A percentile compares a stretch with the other conserved stretches of the same genome.
Evolutionary conservation across 2,113 vertebrate genomes (phyloP).

Genomic region (Xenopus tropicalis): DNA sequence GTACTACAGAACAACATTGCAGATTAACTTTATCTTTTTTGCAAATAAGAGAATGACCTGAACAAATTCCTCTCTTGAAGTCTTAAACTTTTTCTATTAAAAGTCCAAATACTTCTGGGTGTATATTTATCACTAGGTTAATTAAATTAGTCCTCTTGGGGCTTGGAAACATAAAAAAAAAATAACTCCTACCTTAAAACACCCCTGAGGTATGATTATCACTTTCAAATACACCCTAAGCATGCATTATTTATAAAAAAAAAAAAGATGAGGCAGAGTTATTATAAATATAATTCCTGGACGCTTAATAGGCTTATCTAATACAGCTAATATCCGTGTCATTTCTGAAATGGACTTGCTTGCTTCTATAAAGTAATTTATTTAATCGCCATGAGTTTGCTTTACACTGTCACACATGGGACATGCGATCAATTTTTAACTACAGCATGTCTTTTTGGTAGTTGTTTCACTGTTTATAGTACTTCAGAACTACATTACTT

Average conservation of each 20-base stretch:
- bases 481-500: no score
- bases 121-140: conserved; percentile 16
- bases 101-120: conserved; percentile 24
- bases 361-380: conserved; percentile 35
- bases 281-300: conserved; percentile 36
- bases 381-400: conserved; percentile 26
- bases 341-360: conserved; percentile 34
- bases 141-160: conserved; percentile 17
- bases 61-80: conserved; percentile 5
- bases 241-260: conserved; percentile 38
- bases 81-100: conserved; percentile 33
- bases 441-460: background rate
- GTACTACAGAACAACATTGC: background rate
- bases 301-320: conserved; percentile 40
- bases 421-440: conserved; percentile 12
- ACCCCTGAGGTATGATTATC: conserved; percentile 34
- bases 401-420: conserved; percentile 4
- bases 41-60: conserved; percentile 12
- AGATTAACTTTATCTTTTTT: conserved; percentile 19
- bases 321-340: conserved; percentile 36
- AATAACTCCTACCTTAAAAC: conserved; percentile 15
- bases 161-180: background rate
- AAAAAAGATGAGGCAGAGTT: conserved; percentile 11
- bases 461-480: no score
- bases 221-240: conserved; percentile 26